These are phyloP conservation scores for Pollimyrus isidori DNA, from an alignment of 2,113 vertebrate species.

Conservation along the genomic window DNA sequence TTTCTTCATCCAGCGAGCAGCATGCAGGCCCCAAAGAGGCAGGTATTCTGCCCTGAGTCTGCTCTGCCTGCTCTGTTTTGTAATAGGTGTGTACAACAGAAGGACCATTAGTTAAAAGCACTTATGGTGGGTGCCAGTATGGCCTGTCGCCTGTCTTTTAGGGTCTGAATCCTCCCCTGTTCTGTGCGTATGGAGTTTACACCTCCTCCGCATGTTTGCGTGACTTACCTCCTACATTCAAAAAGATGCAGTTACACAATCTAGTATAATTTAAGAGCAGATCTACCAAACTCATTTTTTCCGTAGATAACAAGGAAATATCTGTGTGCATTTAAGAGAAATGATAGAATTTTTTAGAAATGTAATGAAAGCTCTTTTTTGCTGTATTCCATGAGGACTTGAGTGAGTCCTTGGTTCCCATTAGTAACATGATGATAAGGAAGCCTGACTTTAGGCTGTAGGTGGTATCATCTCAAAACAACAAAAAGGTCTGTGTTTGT, in stretches of 20 bases:
- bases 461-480: background rate
- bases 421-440: background rate
- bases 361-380: background rate
- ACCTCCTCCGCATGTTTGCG: background rate
- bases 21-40: background rate
- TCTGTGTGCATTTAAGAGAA: background rate
- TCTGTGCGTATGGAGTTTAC: background rate
- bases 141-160: background rate
- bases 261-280: background rate
- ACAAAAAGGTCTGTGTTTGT: background rate
- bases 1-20: constrained; percentile 13
- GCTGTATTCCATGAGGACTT: background rate
- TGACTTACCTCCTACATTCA: background rate
- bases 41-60: background rate
- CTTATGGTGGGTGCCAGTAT: background rate
- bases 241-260: background rate
- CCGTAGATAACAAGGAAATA: background rate
- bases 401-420: background rate
- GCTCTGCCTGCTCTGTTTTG: background rate
- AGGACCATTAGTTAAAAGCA: background rate
- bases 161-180: background rate
- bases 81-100: background rate
- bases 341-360: background rate
- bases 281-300: background rate
- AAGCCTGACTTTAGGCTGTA: background rate